Conservation (phyloP, 2,888 invertebrate species). For the Eustalomyia histrio region DNA sequence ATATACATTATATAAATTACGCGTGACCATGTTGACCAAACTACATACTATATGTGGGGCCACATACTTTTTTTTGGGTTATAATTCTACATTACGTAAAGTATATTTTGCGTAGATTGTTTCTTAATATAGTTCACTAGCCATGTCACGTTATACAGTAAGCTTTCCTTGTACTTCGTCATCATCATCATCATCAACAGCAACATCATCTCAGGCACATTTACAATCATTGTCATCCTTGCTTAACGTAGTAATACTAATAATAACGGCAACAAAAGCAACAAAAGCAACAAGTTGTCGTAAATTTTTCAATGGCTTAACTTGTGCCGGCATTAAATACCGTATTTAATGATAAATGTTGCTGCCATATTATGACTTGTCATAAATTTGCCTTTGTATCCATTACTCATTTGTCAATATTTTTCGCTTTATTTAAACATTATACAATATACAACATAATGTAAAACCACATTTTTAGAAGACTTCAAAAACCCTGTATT, state of each 20-base stretch:
- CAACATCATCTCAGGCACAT: slow-evolving; percentile 18
- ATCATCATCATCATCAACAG: slow-evolving; percentile 27
- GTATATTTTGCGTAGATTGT: slow-evolving; percentile 35
- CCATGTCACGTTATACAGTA: slow-evolving; percentile 46
- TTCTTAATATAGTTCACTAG: slow-evolving; percentile 57
- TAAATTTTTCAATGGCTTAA: slow-evolving; percentile 60
- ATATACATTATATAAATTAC: slow-evolving; percentile 21
- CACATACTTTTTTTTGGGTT: neutral
- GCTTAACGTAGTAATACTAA: slow-evolving; percentile 42
- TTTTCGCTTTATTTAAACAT: slow-evolving; percentile 47
- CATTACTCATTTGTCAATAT: slow-evolving; percentile 72
- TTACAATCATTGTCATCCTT: slow-evolving; percentile 40
- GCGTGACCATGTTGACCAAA: slow-evolving; percentile 10
- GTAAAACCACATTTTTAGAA: too few species aligned
- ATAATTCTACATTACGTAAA: slow-evolving; percentile 8
- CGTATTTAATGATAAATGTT: slow-evolving; percentile 69
- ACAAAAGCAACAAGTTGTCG: slow-evolving; percentile 33
- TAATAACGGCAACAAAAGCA: too few species aligned
- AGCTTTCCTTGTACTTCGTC: slow-evolving; percentile 41
- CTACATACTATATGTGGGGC: neutral
- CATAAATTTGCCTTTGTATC: slow-evolving; percentile 78
- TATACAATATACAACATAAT: slow-evolving; percentile 17
- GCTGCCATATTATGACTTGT: slow-evolving; percentile 75
- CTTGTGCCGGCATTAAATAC: slow-evolving; percentile 64
- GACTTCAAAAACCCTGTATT: too few species aligned